phyloP scores from a whole-genome alignment of 2,888 invertebrate species.

The Syrista parreyssii region DNA sequence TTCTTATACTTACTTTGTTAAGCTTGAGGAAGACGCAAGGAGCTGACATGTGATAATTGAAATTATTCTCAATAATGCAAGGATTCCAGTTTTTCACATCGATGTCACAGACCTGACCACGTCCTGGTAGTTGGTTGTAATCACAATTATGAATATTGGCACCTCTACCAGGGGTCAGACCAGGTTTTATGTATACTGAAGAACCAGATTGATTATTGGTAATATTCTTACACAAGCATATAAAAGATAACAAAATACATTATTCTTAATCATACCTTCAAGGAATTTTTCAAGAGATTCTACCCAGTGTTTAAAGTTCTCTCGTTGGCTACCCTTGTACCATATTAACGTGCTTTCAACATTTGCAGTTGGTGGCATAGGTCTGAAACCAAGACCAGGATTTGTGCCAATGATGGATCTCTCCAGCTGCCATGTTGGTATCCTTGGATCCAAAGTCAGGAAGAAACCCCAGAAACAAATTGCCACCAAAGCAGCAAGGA shows the following conservation, averaged over 20 bases:
- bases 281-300: constrained; percentile 81
- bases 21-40: constrained; percentile 96
- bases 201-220: neutral
- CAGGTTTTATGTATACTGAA: constrained; percentile 80
- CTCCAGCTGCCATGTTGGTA: constrained; percentile 90
- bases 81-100: constrained; percentile 84
- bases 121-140: constrained; percentile 77
- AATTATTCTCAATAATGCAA: constrained; percentile 86
- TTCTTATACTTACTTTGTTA: constrained; percentile 75
- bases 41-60: constrained; percentile 90
- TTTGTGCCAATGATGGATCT: constrained; percentile 92
- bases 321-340: constrained; percentile 86
- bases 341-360: constrained; percentile 95
- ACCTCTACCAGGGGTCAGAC: constrained; percentile 77
- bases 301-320: constrained; percentile 84
- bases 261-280: constrained; percentile 72
- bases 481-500: constrained; percentile 91
- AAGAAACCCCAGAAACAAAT: constrained; percentile 96
- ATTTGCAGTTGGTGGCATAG: constrained; percentile 86
- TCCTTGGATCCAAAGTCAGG: constrained; percentile 87
- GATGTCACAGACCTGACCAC: constrained; percentile 87
- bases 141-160: constrained; percentile 82
- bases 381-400: constrained; percentile 96
- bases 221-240: neutral
- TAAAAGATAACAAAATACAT: neutral